A percentile compares a stretch with the other conserved stretches of the same genome.
These are phyloP conservation scores for Homarus americanus DNA, from an alignment of 1,140 invertebrate species.

Conservation along the genomic window DNA sequence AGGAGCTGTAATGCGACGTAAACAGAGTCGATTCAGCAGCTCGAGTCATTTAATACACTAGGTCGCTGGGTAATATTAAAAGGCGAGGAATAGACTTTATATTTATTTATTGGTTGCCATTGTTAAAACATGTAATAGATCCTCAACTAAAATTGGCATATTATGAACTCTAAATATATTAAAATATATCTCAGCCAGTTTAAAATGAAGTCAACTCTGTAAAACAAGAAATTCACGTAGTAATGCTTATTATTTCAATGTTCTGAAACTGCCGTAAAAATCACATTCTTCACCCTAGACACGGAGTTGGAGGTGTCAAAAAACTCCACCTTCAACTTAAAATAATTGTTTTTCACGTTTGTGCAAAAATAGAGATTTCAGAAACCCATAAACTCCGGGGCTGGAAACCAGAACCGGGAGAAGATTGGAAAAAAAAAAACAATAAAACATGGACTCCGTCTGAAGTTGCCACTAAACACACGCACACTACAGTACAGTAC, in stretches of 20 bases:
- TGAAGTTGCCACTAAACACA: not conserved
- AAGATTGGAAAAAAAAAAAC: not conserved
- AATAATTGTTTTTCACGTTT: constrained; percentile 40
- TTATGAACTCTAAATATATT: constrained; percentile 66
- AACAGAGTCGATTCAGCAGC: no score
- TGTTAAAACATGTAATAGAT: constrained; percentile 54
- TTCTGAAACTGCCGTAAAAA: constrained; percentile 37
- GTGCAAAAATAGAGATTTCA: constrained; percentile 67
- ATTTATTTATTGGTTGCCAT: constrained; percentile 69
- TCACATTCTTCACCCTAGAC: constrained; percentile 20
- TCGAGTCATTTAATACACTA: no score
- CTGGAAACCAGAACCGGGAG: constrained; percentile 34
- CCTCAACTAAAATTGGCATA: constrained; percentile 55
- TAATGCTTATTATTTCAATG: not conserved
- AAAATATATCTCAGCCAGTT: constrained; percentile 67
- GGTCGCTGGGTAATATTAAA: no score
- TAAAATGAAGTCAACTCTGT: constrained; percentile 34
- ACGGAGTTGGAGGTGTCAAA: not conserved
- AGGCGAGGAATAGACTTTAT: no score
- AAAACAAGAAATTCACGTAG: constrained; percentile 1
- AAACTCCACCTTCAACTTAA: constrained; percentile 40
- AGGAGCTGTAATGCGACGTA: no score
- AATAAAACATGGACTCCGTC: not conserved
- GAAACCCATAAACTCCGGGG: constrained; percentile 20
- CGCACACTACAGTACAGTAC: not conserved